Evolutionary conservation across 2,797 vertebrate genomes (phyloP).

Genomic region (Chrysocyon brachyurus): DNA sequence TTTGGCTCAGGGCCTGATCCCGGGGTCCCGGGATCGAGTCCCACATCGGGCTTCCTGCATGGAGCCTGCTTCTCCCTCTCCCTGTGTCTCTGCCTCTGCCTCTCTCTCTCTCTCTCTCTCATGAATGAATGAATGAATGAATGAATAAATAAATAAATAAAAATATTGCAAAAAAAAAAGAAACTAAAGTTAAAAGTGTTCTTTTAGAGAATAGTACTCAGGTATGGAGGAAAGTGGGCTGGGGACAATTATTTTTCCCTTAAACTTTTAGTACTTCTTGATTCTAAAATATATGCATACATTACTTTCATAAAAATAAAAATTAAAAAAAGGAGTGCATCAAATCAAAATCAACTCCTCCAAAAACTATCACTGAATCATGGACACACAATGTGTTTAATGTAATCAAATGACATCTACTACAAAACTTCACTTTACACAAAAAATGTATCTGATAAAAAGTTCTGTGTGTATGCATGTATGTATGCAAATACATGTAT

Average conservation of each 20-base stretch:
- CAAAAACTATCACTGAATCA: neutral
- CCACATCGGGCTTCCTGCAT: too few species aligned
- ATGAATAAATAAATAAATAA: too few species aligned
- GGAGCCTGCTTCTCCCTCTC: too few species aligned
- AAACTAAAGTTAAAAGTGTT: slow-evolving; percentile 22
- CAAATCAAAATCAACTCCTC: slow-evolving; percentile 9
- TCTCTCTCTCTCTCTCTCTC: too few species aligned
- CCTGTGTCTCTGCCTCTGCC: too few species aligned
- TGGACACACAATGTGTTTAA: neutral
- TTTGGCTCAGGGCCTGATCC: too few species aligned
- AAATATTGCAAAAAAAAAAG: neutral
- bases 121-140: too few species aligned
- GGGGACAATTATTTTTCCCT: slow-evolving; percentile 9
- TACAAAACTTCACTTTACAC: neutral
- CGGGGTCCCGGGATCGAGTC: too few species aligned
- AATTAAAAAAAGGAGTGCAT: neutral
- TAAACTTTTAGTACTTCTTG: slow-evolving; percentile 49
- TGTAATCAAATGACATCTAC: neutral
- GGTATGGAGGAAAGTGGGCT: neutral
- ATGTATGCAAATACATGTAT: too few species aligned
- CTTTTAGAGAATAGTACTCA: neutral
- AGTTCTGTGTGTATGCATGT: neutral
- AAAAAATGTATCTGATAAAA: slow-evolving; percentile 39
- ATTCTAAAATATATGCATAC: neutral
- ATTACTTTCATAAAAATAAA: slow-evolving; percentile 39